phyloP scores from a whole-genome alignment of 1,140 invertebrate genomes.

The Trichonephila clavipes region DNA sequence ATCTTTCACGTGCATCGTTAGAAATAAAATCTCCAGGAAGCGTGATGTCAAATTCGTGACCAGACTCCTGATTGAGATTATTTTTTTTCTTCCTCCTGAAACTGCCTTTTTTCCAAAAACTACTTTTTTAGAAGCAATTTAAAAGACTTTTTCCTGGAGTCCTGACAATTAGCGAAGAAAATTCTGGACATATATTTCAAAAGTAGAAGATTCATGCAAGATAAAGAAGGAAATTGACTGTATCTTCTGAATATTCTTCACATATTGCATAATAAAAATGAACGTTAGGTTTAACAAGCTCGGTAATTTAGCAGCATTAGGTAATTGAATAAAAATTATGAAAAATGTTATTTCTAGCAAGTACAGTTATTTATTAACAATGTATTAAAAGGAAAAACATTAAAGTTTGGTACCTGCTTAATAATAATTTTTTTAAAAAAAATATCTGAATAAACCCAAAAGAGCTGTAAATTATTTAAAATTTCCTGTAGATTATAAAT shows the following conservation, averaged over 20 bases:
- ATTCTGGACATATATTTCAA: neutral
- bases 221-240: neutral
- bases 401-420: no score
- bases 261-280: neutral
- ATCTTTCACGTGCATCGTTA: neutral
- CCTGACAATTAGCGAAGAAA: neutral
- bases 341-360: no score
- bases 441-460: no score
- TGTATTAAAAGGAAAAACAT: no score
- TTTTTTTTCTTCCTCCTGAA: neutral
- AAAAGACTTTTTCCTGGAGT: neutral
- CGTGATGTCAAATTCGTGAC: neutral
- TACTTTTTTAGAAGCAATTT: neutral
- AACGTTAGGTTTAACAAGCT: neutral
- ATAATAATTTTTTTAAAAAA: no score
- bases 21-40: neutral
- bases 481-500: no score
- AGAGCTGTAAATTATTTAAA: no score
- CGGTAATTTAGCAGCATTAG: no score
- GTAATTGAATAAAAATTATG: no score
- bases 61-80: neutral
- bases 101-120: neutral
- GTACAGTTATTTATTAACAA: no score
- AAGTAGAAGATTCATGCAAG: no score
- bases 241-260: neutral